Evolutionary conservation across 2,888 invertebrate genomes (phyloP).

Genomic region (Acleris holmiana): DNA sequence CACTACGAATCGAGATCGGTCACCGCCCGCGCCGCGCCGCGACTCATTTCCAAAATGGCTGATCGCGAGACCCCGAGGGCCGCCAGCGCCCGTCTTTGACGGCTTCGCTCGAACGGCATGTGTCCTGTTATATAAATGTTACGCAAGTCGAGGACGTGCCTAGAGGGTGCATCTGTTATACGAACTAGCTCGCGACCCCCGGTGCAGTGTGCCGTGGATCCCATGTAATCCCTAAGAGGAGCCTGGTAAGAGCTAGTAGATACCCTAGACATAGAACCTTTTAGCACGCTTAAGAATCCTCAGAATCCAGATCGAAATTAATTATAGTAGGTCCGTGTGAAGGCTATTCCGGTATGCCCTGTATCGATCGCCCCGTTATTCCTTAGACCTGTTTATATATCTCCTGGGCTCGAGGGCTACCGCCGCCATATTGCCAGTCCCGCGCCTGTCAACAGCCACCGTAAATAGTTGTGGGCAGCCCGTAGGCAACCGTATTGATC

Average conservation of each 20-base stretch:
- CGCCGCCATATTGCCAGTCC: conserved; percentile 42
- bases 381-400: conserved; percentile 59
- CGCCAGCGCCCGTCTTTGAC: conserved; percentile 63
- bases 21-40: conserved; percentile 43
- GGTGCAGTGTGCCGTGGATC: conserved; percentile 62
- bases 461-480: conserved; percentile 39
- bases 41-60: conserved; percentile 73
- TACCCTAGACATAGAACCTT: no score
- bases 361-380: conserved; percentile 72
- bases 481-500: conserved; percentile 59
- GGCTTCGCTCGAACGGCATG: conserved; percentile 61
- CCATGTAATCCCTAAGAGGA: conserved; percentile 68
- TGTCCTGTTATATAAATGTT: conserved; percentile 80
- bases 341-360: conserved; percentile 44
- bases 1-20: no score
- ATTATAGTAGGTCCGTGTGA: conserved; percentile 1
- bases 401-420: conserved; percentile 47
- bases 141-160: conserved; percentile 75
- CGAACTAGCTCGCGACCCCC: conserved; percentile 54
- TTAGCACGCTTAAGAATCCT: neutral
- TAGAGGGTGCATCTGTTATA: conserved; percentile 62
- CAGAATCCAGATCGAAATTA: no score
- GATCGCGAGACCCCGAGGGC: conserved; percentile 57
- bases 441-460: conserved; percentile 54
- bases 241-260: conserved; percentile 61